Conservation (phyloP, 2,888 invertebrate species). For the Linnaemya vulpina region DNA sequence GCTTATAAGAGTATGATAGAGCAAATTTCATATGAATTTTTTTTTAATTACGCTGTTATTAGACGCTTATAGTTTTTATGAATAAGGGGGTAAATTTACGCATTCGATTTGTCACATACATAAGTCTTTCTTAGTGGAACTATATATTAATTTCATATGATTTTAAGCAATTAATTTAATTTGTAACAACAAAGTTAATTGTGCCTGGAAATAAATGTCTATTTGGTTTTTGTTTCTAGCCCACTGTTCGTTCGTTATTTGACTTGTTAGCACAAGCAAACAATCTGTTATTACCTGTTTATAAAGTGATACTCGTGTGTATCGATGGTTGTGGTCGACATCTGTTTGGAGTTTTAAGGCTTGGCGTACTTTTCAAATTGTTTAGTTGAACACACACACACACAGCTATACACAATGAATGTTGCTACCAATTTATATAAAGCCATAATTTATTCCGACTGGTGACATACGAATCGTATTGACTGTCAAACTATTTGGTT, state of each 20-base stretch:
- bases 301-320: background rate
- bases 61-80: too few species aligned
- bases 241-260: slow-evolving; percentile 14
- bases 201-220: too few species aligned
- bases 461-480: slow-evolving; percentile 18
- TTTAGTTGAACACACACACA: background rate
- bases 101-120: too few species aligned
- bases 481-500: slow-evolving; percentile 35
- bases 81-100: too few species aligned
- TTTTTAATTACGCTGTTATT: too few species aligned
- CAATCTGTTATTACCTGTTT: slow-evolving; percentile 36
- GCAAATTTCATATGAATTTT: too few species aligned
- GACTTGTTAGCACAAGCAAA: slow-evolving; percentile 3
- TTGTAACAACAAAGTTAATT: background rate
- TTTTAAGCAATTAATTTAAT: too few species aligned
- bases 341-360: slow-evolving; percentile 25
- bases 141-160: too few species aligned
- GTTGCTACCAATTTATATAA: slow-evolving; percentile 39
- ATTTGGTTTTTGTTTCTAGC: background rate
- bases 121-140: too few species aligned
- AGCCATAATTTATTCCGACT: slow-evolving; percentile 54
- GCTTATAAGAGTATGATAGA: too few species aligned
- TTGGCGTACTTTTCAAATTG: slow-evolving; percentile 54
- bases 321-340: background rate
- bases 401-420: background rate